Conservation (phyloP, 2,797 vertebrate genomes). For the Emydoidea blandingii region DNA sequence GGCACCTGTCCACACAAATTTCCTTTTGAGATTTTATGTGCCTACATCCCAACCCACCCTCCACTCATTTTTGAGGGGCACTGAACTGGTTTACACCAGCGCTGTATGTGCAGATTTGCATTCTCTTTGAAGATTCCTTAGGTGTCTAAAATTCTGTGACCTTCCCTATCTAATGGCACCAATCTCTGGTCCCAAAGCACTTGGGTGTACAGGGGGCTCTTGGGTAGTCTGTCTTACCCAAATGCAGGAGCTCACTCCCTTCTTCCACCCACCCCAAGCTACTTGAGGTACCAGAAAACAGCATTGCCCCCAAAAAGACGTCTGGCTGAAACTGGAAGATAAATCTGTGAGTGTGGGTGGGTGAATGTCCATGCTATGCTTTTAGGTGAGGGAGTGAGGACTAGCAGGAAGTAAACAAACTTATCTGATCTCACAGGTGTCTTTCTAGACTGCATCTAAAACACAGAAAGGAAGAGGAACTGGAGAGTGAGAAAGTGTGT, state of each 20-base stretch:
- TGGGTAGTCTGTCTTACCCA: not conserved
- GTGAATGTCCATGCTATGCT: not conserved
- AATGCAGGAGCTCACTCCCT: not conserved
- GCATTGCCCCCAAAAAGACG: constrained; percentile 18
- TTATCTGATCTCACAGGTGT: constrained; percentile 53
- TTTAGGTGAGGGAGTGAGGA: constrained; percentile 42
- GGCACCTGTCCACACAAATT: not conserved
- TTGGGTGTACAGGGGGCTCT: fast-evolving
- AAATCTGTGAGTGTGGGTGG: not conserved
- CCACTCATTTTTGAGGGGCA: not conserved
- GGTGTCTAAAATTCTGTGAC: not conserved
- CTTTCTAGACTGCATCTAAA: constrained; percentile 21
- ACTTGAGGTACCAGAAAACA: constrained; percentile 7
- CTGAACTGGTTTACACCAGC: not conserved
- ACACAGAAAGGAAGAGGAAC: not conserved
- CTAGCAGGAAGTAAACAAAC: constrained; percentile 49
- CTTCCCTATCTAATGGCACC: not conserved
- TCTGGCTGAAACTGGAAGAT: constrained; percentile 12
- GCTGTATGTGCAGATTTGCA: not conserved
- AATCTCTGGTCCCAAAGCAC: not conserved
- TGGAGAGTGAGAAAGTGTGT: not conserved
- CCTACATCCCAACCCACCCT: not conserved
- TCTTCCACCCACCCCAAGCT: not conserved
- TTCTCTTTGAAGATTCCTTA: not conserved
- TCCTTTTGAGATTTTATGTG: not conserved